Evolutionary conservation across 2,888 invertebrate species (phyloP), one percentile per base, ranked within the genome.

Genomic region (Agonopterix alstromeriana): DNA sequence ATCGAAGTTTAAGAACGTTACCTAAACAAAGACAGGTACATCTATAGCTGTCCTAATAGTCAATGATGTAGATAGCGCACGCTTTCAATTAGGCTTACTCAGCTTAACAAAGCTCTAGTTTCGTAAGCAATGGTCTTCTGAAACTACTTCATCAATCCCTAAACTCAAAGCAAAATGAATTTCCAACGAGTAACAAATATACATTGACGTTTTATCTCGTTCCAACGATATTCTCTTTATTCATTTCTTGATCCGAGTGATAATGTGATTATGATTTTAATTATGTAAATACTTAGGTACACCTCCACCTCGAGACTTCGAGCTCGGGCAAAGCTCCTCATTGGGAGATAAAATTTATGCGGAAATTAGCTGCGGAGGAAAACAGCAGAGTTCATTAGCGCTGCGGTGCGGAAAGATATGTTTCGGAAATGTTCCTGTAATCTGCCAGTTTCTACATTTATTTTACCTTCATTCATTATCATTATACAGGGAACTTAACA

Each of bases 31-130:
- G 27, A 27, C 27, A 27, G 27, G 27, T 27, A 27, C 27, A 27
- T 27, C 27, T 27, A 27, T 27, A 27, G 5, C 5, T 27, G 27
- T 5, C 27, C 27, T 27, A 51, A 45, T 47, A 51, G 48, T 42
- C 46, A 63, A 62, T 64, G 54, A 50, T 51, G 55, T 53, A 64
- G 75, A 73, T 75, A 75, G 59, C 53, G 61, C 74, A 74, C 71
- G 73, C 55, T 58, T 56, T 54, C 58, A 65, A 65, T 69, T 65
- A 63, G 59, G 46, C 52, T 47, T 43, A 47, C 43, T 38, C 36
- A 27, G 47, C 46, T 46, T 45, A 46, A 42, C 35, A 46, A 41
- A 46, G 27, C 38, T n/a, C 35, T 10, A 43, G 43, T n/a, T 43
- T n/a, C 9, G 1, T 4, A n/a, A 38, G 10, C 38, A 9, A n/a